Evolutionary conservation across 2,888 invertebrate genomes (phyloP).

Genomic region (Andrena chrysosceles): DNA sequence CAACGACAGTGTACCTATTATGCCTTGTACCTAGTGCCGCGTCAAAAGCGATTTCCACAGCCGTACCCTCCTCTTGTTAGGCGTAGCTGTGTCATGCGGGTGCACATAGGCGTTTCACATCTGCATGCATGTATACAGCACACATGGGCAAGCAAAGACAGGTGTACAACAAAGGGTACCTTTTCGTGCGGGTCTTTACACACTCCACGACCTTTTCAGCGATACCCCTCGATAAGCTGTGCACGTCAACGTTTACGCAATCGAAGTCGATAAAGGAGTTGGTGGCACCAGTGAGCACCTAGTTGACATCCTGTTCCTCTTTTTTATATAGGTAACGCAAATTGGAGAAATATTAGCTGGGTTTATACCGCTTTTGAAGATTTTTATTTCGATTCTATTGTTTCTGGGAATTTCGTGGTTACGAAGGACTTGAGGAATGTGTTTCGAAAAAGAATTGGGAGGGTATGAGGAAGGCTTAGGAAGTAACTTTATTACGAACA

Average conservation of each 20-base stretch:
- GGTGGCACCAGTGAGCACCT: background rate
- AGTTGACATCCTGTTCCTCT: conserved; percentile 17
- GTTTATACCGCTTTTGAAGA: too few relatives aligned
- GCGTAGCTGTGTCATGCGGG: conserved; percentile 44
- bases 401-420: too few relatives aligned
- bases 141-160: conserved; percentile 44
- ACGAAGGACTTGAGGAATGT: too few relatives aligned
- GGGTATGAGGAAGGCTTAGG: too few relatives aligned
- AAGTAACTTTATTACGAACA: too few relatives aligned
- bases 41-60: background rate
- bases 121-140: conserved; percentile 29
- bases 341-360: background rate
- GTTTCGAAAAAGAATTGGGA: too few relatives aligned
- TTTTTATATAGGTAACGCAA: background rate
- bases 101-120: conserved; percentile 25
- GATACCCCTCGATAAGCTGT: conserved; percentile 48
- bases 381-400: too few relatives aligned
- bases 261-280: conserved; percentile 30
- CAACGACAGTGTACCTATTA: too few relatives aligned
- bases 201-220: conserved; percentile 51
- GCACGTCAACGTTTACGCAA: conserved; percentile 56
- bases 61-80: background rate
- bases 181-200: conserved; percentile 64
- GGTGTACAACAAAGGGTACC: conserved; percentile 66
- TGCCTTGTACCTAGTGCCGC: too few relatives aligned